Evolutionary conservation across 1,140 invertebrate genomes (phyloP).

Genomic region (Drosophila pandora): DNA sequence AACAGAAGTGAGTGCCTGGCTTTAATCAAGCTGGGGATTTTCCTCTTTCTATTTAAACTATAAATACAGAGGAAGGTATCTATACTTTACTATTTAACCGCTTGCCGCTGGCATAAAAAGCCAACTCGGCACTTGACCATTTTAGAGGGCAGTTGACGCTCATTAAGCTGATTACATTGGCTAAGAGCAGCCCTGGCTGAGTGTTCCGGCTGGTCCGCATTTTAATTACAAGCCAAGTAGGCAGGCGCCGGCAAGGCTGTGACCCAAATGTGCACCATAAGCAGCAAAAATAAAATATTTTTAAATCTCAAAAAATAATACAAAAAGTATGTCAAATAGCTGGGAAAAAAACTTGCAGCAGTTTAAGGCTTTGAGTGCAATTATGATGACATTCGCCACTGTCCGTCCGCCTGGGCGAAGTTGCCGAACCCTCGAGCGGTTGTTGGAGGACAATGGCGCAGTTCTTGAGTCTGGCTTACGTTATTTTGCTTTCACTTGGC

Average conservation of each 20-base stretch:
- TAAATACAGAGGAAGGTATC: constrained; percentile 3
- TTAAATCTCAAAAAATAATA: constrained; percentile 34
- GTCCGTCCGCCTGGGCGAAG: constrained; percentile 16
- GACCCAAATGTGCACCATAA: constrained; percentile 56
- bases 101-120: constrained; percentile 18
- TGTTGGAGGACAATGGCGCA: constrained; percentile 39
- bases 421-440: constrained; percentile 24
- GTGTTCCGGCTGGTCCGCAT: constrained; percentile 23
- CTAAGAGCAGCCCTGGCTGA: constrained; percentile 6
- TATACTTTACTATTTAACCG: constrained; percentile 37
- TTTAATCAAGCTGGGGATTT: constrained; percentile 2
- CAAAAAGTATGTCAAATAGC: constrained; percentile 26
- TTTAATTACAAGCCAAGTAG: constrained; percentile 56
- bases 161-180: constrained; percentile 63
- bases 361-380: constrained; percentile 43
- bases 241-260: constrained; percentile 16
- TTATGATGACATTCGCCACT: constrained; percentile 37
- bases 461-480: constrained; percentile 36
- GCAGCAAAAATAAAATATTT: constrained; percentile 10
- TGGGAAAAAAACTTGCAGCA: neutral
- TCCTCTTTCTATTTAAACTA: neutral
- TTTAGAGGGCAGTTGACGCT: constrained; percentile 45
- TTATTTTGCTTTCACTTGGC: constrained; percentile 33
- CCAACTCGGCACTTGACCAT: constrained; percentile 38
- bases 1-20: neutral